These are phyloP conservation scores for Thryonomys swinderianus DNA, from an alignment of 2,113 vertebrate genomes.

Conservation along the genomic window DNA sequence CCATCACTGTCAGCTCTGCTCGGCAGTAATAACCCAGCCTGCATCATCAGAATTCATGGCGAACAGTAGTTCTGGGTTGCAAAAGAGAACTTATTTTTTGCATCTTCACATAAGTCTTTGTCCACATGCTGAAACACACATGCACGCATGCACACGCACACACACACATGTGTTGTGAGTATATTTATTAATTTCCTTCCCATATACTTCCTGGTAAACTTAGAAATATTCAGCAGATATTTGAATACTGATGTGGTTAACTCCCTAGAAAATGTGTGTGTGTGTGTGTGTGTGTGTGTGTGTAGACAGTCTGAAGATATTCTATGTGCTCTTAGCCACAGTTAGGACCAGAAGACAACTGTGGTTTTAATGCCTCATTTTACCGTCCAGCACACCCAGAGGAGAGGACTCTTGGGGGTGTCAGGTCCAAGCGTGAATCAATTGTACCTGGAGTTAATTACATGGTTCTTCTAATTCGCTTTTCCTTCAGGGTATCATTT, in stretches of 20 bases:
- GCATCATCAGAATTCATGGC: not conserved
- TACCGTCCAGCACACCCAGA: constrained; percentile 64
- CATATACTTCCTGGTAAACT: not conserved
- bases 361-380: not conserved
- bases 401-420: constrained; percentile 20
- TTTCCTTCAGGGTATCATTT: constrained; percentile 67
- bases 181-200: not conserved
- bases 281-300: not conserved
- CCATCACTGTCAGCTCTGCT: not conserved
- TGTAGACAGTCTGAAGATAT: not conserved
- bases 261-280: constrained; percentile 71
- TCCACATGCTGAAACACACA: not conserved
- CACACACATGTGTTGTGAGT: not conserved
- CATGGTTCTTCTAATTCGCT: constrained; percentile 39
- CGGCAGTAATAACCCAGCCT: too few species aligned
- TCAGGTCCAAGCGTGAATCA: constrained; percentile 59
- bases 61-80: not conserved
- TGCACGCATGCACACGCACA: not conserved
- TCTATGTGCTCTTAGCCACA: not conserved
- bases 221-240: constrained; percentile 42
- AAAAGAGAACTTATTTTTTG: not conserved
- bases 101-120: not conserved
- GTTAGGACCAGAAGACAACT: constrained; percentile 35
- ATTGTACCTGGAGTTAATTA: constrained; percentile 69
- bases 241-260: not conserved